Percentiles rank a stretch among this genome's conserved stretches.
phyloP scores from a whole-genome alignment of 2,888 invertebrate genomes.

The Griposia aprilina region DNA sequence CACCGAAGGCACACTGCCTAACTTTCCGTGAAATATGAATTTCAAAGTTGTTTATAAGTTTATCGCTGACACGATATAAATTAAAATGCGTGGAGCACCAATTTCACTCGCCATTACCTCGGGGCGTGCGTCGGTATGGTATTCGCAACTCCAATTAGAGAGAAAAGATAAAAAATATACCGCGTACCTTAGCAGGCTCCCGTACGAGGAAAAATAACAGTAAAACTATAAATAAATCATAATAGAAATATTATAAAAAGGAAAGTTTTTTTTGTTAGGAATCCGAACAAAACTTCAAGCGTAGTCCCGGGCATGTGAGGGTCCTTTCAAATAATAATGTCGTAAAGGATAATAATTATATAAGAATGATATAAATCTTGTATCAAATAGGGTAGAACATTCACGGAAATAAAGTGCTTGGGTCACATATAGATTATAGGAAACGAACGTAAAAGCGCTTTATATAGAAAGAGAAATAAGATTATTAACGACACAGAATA shows the following conservation, averaged over 20 bases:
- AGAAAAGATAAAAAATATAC: constrained; percentile 69
- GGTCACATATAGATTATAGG: neutral
- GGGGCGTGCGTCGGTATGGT: constrained; percentile 71
- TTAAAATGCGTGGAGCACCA: constrained; percentile 79
- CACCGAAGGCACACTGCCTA: constrained; percentile 53
- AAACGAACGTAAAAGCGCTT: neutral
- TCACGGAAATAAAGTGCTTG: constrained; percentile 13
- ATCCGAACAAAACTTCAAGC: constrained; percentile 33
- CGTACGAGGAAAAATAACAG: constrained; percentile 7
- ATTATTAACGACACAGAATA: constrained; percentile 10
- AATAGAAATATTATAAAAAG: constrained; percentile 35
- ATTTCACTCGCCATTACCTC: constrained; percentile 74
- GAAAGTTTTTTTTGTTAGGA: constrained; percentile 36
- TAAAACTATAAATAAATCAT: constrained; percentile 32
- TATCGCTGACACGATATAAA: constrained; percentile 73
- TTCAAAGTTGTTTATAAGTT: constrained; percentile 67
- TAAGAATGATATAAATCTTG: constrained; percentile 32
- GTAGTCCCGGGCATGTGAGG: constrained; percentile 3
- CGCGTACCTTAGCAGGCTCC: constrained; percentile 34
- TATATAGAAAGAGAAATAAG: constrained; percentile 15
- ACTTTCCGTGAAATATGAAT: constrained; percentile 62
- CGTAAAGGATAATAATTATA: constrained; percentile 28
- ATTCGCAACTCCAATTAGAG: constrained; percentile 79
- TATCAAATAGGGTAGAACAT: constrained; percentile 31
- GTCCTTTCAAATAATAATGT: constrained; percentile 37